Conservation (phyloP, 2,888 invertebrate genomes). For the Leucophenga maculata region DNA sequence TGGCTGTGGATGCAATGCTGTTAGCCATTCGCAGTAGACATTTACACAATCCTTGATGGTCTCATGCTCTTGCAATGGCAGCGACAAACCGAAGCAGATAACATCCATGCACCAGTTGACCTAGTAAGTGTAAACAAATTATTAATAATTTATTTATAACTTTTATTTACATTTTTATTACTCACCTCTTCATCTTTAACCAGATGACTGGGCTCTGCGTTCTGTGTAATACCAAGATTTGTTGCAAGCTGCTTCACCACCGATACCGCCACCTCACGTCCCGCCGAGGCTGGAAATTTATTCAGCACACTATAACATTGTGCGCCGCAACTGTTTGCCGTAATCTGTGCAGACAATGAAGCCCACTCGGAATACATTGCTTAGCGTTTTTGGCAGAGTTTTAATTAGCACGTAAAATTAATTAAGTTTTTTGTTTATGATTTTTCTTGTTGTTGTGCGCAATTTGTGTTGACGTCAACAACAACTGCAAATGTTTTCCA, state of each 20-base stretch:
- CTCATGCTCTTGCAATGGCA: conserved; percentile 93
- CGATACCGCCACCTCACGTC: conserved; percentile 77
- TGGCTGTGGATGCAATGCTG: conserved; percentile 86
- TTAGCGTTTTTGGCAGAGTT: background rate
- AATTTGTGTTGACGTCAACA: conserved; percentile 47
- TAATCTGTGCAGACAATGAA: conserved; percentile 73
- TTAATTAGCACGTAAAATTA: background rate
- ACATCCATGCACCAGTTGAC: conserved; percentile 91
- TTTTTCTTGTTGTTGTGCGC: background rate
- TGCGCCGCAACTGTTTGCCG: conserved; percentile 72
- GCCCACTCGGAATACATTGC: conserved; percentile 76
- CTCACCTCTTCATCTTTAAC: conserved; percentile 86
- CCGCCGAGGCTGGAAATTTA: conserved; percentile 76
- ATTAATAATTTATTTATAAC: background rate
- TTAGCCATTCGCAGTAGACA: conserved; percentile 97
- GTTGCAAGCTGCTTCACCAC: conserved; percentile 77
- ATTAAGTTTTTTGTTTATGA: background rate
- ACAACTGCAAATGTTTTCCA: conserved; percentile 37
- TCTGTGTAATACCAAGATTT: conserved; percentile 81
- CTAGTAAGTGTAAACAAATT: conserved; percentile 70
- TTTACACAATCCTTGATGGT: conserved; percentile 96
- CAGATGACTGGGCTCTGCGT: conserved; percentile 87
- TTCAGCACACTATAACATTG: conserved; percentile 76
- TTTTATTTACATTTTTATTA: background rate
- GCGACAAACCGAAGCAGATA: conserved; percentile 91